phyloP scores from a whole-genome alignment of 1,140 invertebrate species.

The Diorhabda carinulata region DNA sequence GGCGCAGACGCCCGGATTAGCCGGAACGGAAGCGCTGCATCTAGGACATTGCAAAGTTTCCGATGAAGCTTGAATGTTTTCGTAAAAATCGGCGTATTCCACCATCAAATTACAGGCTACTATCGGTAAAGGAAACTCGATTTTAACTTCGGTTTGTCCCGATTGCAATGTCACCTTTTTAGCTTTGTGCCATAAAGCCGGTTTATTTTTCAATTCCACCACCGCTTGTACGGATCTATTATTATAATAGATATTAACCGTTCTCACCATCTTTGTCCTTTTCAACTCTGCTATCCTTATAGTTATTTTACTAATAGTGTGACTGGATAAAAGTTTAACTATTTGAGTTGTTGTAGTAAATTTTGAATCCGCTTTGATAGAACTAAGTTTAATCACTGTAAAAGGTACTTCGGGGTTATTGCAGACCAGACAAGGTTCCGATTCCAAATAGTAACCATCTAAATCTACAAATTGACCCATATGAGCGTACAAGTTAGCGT shows the following conservation, averaged over 20 bases:
- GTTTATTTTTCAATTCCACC: conserved; percentile 94
- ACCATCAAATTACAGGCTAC: conserved; percentile 99
- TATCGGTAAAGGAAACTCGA: conserved; percentile 93
- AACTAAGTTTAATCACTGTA: conserved; percentile 85
- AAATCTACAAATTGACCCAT: conserved; percentile 89
- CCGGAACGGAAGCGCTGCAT: conserved; percentile 92
- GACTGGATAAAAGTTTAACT: conserved; percentile 90
- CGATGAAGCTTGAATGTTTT: conserved; percentile 73
- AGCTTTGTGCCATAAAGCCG: conserved; percentile 94
- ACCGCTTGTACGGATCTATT: conserved; percentile 93
- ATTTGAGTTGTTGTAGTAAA: conserved; percentile 98
- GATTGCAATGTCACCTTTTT: conserved; percentile 84
- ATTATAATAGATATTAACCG: conserved; percentile 96
- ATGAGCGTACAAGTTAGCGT: conserved; percentile 88
- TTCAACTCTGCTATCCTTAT: conserved; percentile 93
- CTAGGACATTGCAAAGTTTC: conserved; percentile 95
- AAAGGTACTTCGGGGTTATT: conserved; percentile 95
- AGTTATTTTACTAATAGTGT: conserved; percentile 92
- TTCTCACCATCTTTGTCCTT: conserved; percentile 94
- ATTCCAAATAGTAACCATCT: conserved; percentile 95
- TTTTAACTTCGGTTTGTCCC: conserved; percentile 92
- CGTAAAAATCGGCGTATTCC: conserved; percentile 97
- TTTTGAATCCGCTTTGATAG: conserved; percentile 94
- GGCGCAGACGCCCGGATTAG: conserved; percentile 94
- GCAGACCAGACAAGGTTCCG: conserved; percentile 94